These are phyloP conservation scores for Miniopterus natalensis DNA, from an alignment of 2,113 vertebrate species.

Conservation along the genomic window DNA sequence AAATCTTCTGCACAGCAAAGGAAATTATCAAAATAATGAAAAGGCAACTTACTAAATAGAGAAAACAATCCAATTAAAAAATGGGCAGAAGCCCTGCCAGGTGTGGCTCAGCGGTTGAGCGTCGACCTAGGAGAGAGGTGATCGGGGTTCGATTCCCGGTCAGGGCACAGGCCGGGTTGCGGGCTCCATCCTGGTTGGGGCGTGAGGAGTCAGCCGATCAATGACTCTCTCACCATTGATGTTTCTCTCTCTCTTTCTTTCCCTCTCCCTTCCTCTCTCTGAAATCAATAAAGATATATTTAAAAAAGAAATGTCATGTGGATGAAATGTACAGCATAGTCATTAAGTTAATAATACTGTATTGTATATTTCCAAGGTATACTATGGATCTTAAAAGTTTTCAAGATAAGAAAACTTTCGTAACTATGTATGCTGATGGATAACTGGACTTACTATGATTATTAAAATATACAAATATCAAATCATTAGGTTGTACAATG, in stretches of 20 bases:
- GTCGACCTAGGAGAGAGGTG: too few relatives aligned
- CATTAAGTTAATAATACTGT: neutral
- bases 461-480: neutral
- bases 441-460: neutral
- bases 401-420: neutral
- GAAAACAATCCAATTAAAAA: neutral
- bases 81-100: neutral
- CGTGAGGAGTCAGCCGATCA: too few relatives aligned
- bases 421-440: neutral
- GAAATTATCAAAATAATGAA: neutral
- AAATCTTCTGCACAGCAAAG: neutral
- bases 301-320: neutral
- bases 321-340: neutral
- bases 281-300: too few relatives aligned
- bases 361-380: neutral
- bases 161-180: too few relatives aligned
- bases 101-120: too few relatives aligned
- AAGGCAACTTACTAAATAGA: neutral
- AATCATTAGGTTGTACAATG: neutral
- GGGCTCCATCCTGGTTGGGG: too few relatives aligned
- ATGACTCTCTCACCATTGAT: too few relatives aligned
- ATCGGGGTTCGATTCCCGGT: too few relatives aligned
- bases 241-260: too few relatives aligned
- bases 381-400: neutral
- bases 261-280: too few relatives aligned